These are phyloP conservation scores for Drosophila ananassae DNA, from an alignment of 1,140 invertebrate species.

Conservation along the genomic window DNA sequence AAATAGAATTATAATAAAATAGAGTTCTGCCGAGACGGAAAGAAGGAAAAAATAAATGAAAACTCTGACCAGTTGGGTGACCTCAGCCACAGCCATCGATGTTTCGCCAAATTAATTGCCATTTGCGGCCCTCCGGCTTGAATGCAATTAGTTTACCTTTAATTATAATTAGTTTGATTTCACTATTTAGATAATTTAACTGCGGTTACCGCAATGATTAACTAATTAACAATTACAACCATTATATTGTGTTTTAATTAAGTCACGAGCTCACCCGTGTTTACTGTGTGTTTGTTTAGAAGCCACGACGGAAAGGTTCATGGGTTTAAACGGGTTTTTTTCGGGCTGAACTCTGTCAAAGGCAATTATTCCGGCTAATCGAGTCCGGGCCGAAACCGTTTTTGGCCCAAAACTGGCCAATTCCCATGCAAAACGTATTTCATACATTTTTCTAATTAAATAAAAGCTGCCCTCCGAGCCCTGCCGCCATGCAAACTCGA, in stretches of 20 bases:
- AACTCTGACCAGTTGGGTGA: conserved; percentile 15
- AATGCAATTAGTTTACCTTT: conserved; percentile 67
- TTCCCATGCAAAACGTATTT: conserved; percentile 32
- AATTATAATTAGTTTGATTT: conserved; percentile 74
- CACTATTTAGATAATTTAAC: conserved; percentile 50
- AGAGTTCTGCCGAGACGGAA: conserved; percentile 40
- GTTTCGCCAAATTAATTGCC: conserved; percentile 67
- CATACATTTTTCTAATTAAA: conserved; percentile 56
- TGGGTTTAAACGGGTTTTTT: conserved; percentile 2
- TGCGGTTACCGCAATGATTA: conserved; percentile 49
- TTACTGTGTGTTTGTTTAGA: conserved; percentile 1
- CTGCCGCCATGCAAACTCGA: conserved; percentile 34
- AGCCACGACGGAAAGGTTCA: conserved; percentile 6
- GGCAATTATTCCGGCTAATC: conserved; percentile 45
- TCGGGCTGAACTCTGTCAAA: conserved; percentile 12
- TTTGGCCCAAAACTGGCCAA: conserved; percentile 12
- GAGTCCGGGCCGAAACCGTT: conserved; percentile 27
- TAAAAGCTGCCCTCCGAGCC: conserved; percentile 21
- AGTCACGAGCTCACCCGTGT: conserved; percentile 9
- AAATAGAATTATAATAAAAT: conserved; percentile 80
- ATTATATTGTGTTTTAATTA: conserved; percentile 34
- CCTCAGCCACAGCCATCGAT: conserved; percentile 32
- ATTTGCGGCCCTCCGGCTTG: conserved; percentile 52
- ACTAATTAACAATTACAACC: conserved; percentile 60
- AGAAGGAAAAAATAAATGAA: conserved; percentile 4